Evolutionary conservation across 2,113 vertebrate genomes (phyloP).

Genomic region (Ageneiosus marmoratus): DNA sequence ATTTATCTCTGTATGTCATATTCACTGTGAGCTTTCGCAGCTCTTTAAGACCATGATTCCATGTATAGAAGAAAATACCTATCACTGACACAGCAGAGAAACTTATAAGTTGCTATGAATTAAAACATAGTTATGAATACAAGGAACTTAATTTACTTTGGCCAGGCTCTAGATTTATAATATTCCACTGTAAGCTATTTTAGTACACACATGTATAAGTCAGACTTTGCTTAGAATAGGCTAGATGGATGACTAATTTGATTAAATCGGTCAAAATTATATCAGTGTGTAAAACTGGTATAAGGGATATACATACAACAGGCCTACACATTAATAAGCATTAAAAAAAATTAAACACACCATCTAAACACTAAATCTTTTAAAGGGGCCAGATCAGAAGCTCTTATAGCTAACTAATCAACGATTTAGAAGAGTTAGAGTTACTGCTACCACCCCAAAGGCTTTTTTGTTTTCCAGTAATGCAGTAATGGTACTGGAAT

Average conservation of each 20-base stretch:
- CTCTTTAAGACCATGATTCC: neutral
- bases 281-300: neutral
- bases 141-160: neutral
- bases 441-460: neutral
- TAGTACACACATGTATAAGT: neutral
- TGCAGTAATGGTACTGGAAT: neutral
- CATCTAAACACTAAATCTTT: neutral
- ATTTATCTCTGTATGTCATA: neutral
- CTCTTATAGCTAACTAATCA: neutral
- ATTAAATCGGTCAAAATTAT: neutral
- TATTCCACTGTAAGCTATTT: neutral
- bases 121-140: neutral
- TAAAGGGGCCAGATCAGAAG: too few relatives aligned
- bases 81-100: neutral
- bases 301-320: neutral
- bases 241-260: neutral
- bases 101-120: neutral
- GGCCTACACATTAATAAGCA: neutral
- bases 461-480: neutral
- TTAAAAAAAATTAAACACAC: neutral
- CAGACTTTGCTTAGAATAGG: neutral
- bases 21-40: neutral
- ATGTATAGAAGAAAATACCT: neutral
- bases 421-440: neutral
- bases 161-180: neutral